Base-by-base conservation (phyloP, 2,797 vertebrate species). In the Argentina silus region DNA sequence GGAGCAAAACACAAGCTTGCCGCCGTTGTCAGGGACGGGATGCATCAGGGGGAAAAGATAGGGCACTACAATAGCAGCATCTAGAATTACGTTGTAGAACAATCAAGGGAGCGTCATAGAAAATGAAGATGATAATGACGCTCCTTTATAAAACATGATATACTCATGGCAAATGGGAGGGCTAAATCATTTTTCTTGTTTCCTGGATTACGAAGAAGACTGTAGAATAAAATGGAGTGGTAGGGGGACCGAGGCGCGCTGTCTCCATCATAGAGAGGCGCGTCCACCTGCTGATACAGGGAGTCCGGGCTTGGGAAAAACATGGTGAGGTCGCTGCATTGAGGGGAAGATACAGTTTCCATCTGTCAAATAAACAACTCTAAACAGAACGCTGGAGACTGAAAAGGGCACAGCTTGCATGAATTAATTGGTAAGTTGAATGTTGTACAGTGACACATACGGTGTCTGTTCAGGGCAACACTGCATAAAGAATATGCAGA, bases 281-380 rank as follows among this genome's bases (percentile, higher is more conserved):
- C 90, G 88, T 92, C 91, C 92, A 92, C 90, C 90, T 90, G 90
- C 88, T 81, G 84, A 85, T 85, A 84, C 85, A 77, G 85, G 80
- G 81, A 82, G 84, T 84, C 84, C 77, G 78, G 84, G 76, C 77
- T 82, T 80, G 47, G 55, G 72, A 70, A 57, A 86, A 90, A 84
- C 85, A 87, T 87, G 90, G 85, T 88, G 88, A 87, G 75, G 77
- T 74, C 85, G 45, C 57, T 64, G 77, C 71, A 68, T 60, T 81
- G 67, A 84, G 77, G 68, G 51, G 60, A 57, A n/a, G 61, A 70
- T 67, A 67, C 65, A 67, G 47, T 51, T 67, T 67, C 65, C 65
- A 53, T 67, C 48, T 67, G 65, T 27, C 47, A 6, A 12, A 74
- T 50, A 75, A 69, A 72, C 72, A 59, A 42, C 59, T 69, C 72